phyloP scores from a whole-genome alignment of 2,113 vertebrate species.

The Dromaius novaehollandiae region DNA sequence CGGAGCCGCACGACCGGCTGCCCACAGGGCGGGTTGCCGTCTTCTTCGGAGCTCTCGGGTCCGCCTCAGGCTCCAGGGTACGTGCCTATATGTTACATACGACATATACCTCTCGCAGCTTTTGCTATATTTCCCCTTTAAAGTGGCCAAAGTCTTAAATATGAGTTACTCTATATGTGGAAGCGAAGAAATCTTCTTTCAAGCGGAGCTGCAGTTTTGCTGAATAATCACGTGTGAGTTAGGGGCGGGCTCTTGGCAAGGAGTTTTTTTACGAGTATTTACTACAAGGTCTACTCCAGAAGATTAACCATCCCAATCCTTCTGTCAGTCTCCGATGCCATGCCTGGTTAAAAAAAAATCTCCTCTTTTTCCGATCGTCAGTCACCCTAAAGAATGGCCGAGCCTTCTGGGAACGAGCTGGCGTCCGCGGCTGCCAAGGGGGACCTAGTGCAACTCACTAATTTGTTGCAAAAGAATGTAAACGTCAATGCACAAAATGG shows the following conservation, averaged over 20 bases:
- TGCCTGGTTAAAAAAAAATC: constrained; percentile 79
- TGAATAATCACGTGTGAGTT: constrained; percentile 85
- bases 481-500: constrained; percentile 88
- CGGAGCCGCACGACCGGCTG: constrained; percentile 10
- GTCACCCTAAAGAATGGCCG: constrained; percentile 87
- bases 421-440: constrained; percentile 90
- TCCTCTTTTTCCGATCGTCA: constrained; percentile 79
- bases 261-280: constrained; percentile 86
- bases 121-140: background rate
- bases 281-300: constrained; percentile 86
- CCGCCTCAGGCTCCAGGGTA: constrained; percentile 60
- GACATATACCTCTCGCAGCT: constrained; percentile 36
- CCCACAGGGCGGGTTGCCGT: constrained; percentile 74
- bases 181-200: constrained; percentile 77
- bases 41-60: constrained; percentile 48
- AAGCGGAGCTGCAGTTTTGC: constrained; percentile 76
- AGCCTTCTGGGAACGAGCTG: constrained; percentile 84
- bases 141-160: constrained; percentile 50
- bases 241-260: constrained; percentile 86
- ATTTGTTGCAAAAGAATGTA: constrained; percentile 86
- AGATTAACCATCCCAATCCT: constrained; percentile 84
- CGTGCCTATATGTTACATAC: constrained; percentile 40
- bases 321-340: constrained; percentile 84
- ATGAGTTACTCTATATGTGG: constrained; percentile 60
- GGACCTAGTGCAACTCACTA: constrained; percentile 81